phyloP scores from a whole-genome alignment of 2,113 vertebrate species.

The Hemichromis elongatus region DNA sequence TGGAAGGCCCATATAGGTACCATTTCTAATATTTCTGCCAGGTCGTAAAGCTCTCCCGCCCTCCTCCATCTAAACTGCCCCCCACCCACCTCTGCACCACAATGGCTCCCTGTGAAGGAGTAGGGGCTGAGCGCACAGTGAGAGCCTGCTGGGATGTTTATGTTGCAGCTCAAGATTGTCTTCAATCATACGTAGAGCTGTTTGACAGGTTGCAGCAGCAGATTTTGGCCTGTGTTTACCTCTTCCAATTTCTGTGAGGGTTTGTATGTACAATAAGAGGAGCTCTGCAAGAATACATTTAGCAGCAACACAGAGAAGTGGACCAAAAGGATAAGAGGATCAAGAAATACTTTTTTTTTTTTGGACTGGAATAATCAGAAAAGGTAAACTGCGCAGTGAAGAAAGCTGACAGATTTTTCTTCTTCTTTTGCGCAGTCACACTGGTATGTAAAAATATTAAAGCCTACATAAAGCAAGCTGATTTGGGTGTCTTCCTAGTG shows the following conservation, averaged over 20 bases:
- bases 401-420: neutral
- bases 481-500: neutral
- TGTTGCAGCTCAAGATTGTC: conserved; percentile 71
- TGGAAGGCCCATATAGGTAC: conserved; percentile 1
- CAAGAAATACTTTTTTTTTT: neutral
- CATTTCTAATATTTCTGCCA: conserved; percentile 25
- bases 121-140: conserved; percentile 28
- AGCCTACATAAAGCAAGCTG: neutral
- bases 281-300: conserved; percentile 26
- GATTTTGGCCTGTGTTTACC: conserved; percentile 73
- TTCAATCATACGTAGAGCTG: conserved; percentile 73
- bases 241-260: conserved; percentile 68
- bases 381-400: neutral
- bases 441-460: neutral
- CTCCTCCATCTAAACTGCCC: conserved; percentile 19
- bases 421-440: neutral
- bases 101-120: conserved; percentile 41
- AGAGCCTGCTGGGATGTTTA: conserved; percentile 71
- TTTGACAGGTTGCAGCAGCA: conserved; percentile 77
- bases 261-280: conserved; percentile 70
- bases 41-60: conserved; percentile 26
- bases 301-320: neutral
- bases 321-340: neutral
- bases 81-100: neutral
- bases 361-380: conserved; percentile 11